Percentiles rank a stretch among this genome's conserved stretches.
Evolutionary conservation across 1,140 invertebrate species (phyloP).

Genomic region (Sycophaga agraensis): DNA sequence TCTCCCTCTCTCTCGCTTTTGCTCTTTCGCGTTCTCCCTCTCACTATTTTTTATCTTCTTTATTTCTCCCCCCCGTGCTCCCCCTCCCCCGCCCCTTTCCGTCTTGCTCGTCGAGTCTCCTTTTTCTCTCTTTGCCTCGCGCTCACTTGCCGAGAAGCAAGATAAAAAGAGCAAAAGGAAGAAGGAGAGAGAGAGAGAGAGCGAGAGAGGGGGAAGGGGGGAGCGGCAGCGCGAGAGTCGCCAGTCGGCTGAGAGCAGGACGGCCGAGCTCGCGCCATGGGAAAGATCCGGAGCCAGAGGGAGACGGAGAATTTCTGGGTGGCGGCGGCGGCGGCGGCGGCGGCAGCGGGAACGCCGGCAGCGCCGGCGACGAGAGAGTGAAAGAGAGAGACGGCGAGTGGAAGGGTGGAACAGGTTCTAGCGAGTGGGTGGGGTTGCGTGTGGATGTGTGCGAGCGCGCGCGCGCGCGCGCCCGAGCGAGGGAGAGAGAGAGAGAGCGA

Average conservation of each 20-base stretch:
- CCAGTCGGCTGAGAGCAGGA: conserved; percentile 45
- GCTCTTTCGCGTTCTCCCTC: conserved; percentile 27
- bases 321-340: background rate
- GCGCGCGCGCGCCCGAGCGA: background rate
- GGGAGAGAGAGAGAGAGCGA: conserved; percentile 11
- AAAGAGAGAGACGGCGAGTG: conserved; percentile 25
- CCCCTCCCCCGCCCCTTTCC: conserved; percentile 23
- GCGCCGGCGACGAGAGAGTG: conserved; percentile 15
- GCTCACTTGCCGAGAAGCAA: conserved; percentile 36
- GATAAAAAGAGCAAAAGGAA: conserved; percentile 27
- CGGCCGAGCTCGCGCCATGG: conserved; percentile 48
- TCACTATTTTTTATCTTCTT: conserved; percentile 23
- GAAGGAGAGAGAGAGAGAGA: background rate
- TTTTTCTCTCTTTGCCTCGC: conserved; percentile 35
- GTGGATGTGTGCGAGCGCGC: conserved; percentile 28
- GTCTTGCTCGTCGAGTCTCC: conserved; percentile 6
- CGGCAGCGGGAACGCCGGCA: background rate
- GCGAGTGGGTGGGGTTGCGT: conserved; percentile 42
- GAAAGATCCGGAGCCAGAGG: conserved; percentile 35
- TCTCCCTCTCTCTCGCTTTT: conserved; percentile 28
- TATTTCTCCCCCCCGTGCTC: conserved; percentile 22
- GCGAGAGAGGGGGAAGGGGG: background rate
- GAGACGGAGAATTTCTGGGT: conserved; percentile 20
- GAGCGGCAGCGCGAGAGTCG: conserved; percentile 9
- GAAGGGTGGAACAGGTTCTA: conserved; percentile 50